Evolutionary conservation across 2,888 invertebrate species (phyloP), one percentile per base, ranked within the genome.

Genomic region (Drosophila suboccidentalis): DNA sequence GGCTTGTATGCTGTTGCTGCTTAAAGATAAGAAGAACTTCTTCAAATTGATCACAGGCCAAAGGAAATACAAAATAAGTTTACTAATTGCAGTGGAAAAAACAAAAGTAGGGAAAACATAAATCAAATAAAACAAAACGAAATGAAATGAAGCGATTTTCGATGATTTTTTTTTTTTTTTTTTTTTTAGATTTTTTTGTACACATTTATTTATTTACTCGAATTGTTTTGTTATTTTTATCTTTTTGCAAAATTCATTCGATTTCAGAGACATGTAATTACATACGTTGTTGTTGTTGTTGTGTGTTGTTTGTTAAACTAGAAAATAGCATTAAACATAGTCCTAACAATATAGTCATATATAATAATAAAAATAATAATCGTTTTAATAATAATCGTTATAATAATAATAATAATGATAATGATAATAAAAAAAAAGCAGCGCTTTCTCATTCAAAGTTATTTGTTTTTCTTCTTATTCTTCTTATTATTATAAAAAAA

Each of bases 281-380:
- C 73, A 73, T 69, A 77, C 65, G 41, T 58, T 57, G 44, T 36
- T 39, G 26, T 43, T 53, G 53, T 39, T 36, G 36, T 15, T 53
- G 29, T 38, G 38, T 57, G 8, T 19, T 43, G 38, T 22, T 51
- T 59, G 64, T 78, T 83, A 80, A 70, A 75, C 74, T 87, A 83
- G 57, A 80, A 78, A 64, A 44, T 69, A 79, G 65, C 59, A 72
- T 78, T 82, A 80, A 86, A 82, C 73, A 87, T 87, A 80, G 80
- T 78, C 78, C 68, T 85, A 80, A 78, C 66, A 73, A 26, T 26
- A 75, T 73, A 73, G 71, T 59, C 54, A 62, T 73, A 76, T 78
- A 39, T 26, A 17, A 29, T 60, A 72, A 67, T 75, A 66, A 68
- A 74, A 75, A 78, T 66, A 75, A 67, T 73, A 70, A 59, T 59